phyloP scores from a whole-genome alignment of 2,113 vertebrate species.

The Corythoichthys intestinalis region DNA sequence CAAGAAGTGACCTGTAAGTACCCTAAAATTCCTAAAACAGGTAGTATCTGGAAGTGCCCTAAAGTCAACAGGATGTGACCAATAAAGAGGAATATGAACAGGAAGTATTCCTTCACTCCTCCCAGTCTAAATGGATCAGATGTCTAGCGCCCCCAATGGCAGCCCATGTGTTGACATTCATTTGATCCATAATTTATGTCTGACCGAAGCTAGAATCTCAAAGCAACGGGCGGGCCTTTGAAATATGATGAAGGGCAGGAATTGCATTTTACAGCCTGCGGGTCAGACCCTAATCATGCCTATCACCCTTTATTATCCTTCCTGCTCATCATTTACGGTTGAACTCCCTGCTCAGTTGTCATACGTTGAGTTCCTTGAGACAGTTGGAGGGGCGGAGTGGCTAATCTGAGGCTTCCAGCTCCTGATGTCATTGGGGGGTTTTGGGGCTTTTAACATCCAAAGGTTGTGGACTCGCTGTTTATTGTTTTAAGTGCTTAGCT shows the following conservation, averaged over 20 bases:
- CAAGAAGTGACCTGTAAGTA: too few species aligned
- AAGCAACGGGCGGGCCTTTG: conserved; percentile 23
- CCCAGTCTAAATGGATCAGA: too few species aligned
- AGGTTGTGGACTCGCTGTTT: conserved; percentile 32
- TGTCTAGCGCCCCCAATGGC: too few species aligned
- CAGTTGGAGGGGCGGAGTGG: conserved; percentile 32
- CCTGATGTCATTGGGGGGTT: conserved; percentile 49
- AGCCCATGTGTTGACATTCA: too few species aligned
- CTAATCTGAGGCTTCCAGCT: conserved; percentile 45
- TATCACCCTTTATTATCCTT: conserved; percentile 22
- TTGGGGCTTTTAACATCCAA: conserved; percentile 53
- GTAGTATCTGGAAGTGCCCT: too few species aligned
- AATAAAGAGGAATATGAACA: too few species aligned
- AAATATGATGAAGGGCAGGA: conserved; percentile 39
- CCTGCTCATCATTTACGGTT: conserved; percentile 12
- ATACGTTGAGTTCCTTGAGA: conserved; percentile 22
- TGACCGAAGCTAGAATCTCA: too few species aligned
- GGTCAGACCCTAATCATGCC: conserved; percentile 49
- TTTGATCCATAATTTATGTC: too few species aligned
- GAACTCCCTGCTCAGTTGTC: conserved; percentile 7
- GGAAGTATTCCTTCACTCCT: too few species aligned
- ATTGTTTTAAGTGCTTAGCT: conserved; percentile 13
- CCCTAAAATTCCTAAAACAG: too few species aligned
- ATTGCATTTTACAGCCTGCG: conserved; percentile 50
- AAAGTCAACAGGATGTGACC: too few species aligned